Percentiles rank a stretch among this genome's conserved stretches.
Conservation (phyloP, 2,113 vertebrate genomes). For the Eretmochelys imbricata region DNA sequence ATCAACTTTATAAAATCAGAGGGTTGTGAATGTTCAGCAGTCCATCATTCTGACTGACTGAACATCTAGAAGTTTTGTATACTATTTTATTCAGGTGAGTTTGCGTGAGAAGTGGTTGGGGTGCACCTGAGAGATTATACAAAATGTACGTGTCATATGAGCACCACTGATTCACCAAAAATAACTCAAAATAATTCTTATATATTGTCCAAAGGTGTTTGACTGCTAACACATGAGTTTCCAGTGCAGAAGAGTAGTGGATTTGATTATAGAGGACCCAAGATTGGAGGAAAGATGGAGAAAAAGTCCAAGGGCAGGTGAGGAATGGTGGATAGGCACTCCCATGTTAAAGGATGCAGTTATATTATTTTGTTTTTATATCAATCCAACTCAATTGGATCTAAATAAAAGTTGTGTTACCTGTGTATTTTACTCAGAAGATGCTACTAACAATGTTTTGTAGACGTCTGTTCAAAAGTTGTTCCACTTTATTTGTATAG, state of each 20-base stretch:
- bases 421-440: background rate
- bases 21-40: background rate
- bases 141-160: background rate
- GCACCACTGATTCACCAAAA: background rate
- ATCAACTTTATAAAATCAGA: background rate
- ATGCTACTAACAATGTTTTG: background rate
- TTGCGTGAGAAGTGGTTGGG: background rate
- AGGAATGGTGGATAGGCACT: background rate
- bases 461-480: background rate
- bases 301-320: background rate
- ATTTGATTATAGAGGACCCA: background rate
- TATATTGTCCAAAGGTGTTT: slow-evolving; percentile 1
- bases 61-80: background rate
- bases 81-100: background rate
- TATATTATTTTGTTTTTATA: background rate
- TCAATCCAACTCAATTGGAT: background rate
- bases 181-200: background rate
- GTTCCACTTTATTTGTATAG: background rate
- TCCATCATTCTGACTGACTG: background rate
- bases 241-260: background rate
- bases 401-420: background rate
- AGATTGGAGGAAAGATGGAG: slow-evolving; percentile 8
- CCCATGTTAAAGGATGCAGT: background rate
- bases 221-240: accelerated
- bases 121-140: background rate